A percentile compares a stretch with the other conserved stretches of the same genome.
phyloP scores from a whole-genome alignment of 2,797 vertebrate genomes.

The Chromis chromis region DNA sequence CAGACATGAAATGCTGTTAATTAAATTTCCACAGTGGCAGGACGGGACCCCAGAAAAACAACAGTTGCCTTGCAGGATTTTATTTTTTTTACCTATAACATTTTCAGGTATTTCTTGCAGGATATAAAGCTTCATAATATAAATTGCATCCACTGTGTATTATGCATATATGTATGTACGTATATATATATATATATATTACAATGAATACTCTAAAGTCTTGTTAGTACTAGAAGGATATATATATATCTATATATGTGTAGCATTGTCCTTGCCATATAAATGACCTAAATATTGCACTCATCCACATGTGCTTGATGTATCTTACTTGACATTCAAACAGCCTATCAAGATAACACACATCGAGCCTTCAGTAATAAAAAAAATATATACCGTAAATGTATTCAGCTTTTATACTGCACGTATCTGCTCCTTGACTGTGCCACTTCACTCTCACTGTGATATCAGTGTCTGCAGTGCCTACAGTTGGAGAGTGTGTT shows the following conservation, averaged over 20 bases:
- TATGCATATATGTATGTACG: too few species aligned
- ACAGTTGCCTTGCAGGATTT: background rate
- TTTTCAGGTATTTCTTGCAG: background rate
- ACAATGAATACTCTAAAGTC: slow-evolving; percentile 5
- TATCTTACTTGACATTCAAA: slow-evolving; percentile 9
- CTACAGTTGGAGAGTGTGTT: background rate
- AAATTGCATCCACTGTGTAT: slow-evolving; percentile 8
- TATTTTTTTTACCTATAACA: background rate
- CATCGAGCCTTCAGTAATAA: background rate
- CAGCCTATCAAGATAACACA: slow-evolving; percentile 19
- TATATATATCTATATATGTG: too few species aligned
- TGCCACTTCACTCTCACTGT: background rate
- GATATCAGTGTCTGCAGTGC: background rate
- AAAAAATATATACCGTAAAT: background rate
- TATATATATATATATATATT: background rate
- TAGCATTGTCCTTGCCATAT: slow-evolving; percentile 34
- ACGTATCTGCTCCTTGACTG: background rate
- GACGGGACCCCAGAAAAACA: slow-evolving; percentile 22
- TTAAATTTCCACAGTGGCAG: slow-evolving; percentile 40
- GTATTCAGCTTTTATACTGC: slow-evolving; percentile 13
- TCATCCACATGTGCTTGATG: slow-evolving; percentile 2
- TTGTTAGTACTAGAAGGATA: background rate
- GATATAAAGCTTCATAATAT: background rate
- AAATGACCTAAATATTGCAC: slow-evolving; percentile 34
- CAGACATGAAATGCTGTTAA: slow-evolving; percentile 59